Base-by-base conservation (phyloP, 1,140 invertebrate species). In the Cherax quadricarinatus region DNA sequence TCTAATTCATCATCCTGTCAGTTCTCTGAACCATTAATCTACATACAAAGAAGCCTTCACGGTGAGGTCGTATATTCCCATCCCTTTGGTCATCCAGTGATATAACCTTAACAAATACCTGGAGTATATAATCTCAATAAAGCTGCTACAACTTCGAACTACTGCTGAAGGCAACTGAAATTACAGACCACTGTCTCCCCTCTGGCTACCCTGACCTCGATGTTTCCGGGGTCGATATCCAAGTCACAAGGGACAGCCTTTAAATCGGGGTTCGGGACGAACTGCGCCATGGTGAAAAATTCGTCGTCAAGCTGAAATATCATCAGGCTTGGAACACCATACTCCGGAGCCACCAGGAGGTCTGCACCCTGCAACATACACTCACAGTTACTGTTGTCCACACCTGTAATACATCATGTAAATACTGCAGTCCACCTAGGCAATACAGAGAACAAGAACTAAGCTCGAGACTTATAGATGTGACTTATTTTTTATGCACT, bases 331-430 rank as follows among this genome's bases (percentile, higher is more conserved):
- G 95, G 95, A 7, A 97, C 93, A 7, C 96, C 96, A 94, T 96
- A 95, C 95, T 98, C 98, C 0, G 98, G 98, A 94, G 98, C 98
- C 1, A 98, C 97, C 5, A 98, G 95, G n/a, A 99, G 97, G 92
- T 98, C 97, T 0, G 96, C 96, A 82, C 95, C 95, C 97, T 97
- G 21, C 21, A 51, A 18, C 30, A 41, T 41, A 41, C 30, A 41
- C 30, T 70, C 66, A 14, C n/a, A n/a, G 14, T 70, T 70, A n/a
- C n/a, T 70, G 30, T 41, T 2, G 30, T 41, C 30, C 30, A 41
- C 30, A 41, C 30, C 30, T 41, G 30, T 2, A 41, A 41, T 41
- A 41, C 30, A 41, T 16, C 12, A 70, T 18, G 66, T 12, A 18
- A 12, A 70, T 18, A 21, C 66, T 70, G 21, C 5, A 18, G 5